Percentiles rank a stretch among this genome's conserved stretches.
These are phyloP conservation scores for Lamproptera curius DNA, from an alignment of 2,888 invertebrate genomes.

Conservation along the genomic window DNA sequence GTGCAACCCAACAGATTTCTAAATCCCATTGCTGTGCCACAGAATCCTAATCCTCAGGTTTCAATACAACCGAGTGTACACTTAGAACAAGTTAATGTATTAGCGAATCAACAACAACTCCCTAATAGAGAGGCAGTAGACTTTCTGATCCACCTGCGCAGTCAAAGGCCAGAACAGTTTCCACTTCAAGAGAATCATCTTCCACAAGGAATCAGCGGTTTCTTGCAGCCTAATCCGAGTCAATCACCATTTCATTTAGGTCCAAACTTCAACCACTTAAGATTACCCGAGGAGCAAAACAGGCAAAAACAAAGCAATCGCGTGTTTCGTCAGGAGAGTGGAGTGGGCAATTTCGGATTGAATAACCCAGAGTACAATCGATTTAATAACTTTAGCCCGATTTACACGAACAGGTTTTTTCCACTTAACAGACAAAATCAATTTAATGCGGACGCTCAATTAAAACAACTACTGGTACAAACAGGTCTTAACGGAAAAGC, in stretches of 20 bases:
- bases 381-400: slow-evolving; percentile 53
- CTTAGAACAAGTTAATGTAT: slow-evolving; percentile 46
- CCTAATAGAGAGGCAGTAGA: slow-evolving; percentile 78
- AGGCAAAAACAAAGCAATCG: slow-evolving; percentile 60
- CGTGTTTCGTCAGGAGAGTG: slow-evolving; percentile 76
- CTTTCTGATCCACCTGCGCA: slow-evolving; percentile 67
- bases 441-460: slow-evolving; percentile 70
- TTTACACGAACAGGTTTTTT: slow-evolving; percentile 51
- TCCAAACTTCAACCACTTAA: slow-evolving; percentile 51
- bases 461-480: slow-evolving; percentile 81
- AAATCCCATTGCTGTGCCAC: slow-evolving; percentile 42
- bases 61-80: slow-evolving; percentile 73
- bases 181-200: slow-evolving; percentile 71
- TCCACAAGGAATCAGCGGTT: slow-evolving; percentile 60
- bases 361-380: slow-evolving; percentile 59
- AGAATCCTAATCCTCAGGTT: slow-evolving; percentile 53
- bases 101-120: slow-evolving; percentile 74
- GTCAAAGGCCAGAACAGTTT: slow-evolving; percentile 63
- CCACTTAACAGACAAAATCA: slow-evolving; percentile 54
- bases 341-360: slow-evolving; percentile 81
- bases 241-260: slow-evolving; percentile 50
- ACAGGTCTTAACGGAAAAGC: slow-evolving; percentile 81
- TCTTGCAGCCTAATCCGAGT: slow-evolving; percentile 51
- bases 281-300: slow-evolving; percentile 44
- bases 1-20: slow-evolving; percentile 44